A percentile compares a stretch with the other conserved stretches of the same genome.
Conservation (phyloP, 2,888 invertebrate species). For the Elaeidobius kamerunicus region DNA sequence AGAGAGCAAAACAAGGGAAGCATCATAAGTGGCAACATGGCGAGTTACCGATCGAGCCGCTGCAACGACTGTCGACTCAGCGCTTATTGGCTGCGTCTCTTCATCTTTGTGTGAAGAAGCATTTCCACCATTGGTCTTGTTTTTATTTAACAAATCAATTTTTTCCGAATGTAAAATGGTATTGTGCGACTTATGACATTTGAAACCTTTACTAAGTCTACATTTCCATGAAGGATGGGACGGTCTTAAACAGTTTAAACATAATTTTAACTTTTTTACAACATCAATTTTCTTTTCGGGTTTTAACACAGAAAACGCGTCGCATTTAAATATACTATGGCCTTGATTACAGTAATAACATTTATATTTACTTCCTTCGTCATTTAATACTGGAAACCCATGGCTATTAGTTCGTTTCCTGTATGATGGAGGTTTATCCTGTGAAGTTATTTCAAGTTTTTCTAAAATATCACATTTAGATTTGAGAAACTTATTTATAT, state of each 20-base stretch:
- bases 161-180: slow-evolving; percentile 16
- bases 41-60: background rate
- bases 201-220: slow-evolving; percentile 9
- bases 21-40: background rate
- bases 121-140: background rate
- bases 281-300: background rate
- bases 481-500: slow-evolving; percentile 21
- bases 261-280: slow-evolving; percentile 17
- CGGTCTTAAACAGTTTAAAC: slow-evolving; percentile 23
- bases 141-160: background rate
- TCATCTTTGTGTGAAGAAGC: background rate
- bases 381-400: background rate
- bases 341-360: slow-evolving; percentile 22
- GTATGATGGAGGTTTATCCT: slow-evolving; percentile 9
- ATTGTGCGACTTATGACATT: slow-evolving; percentile 16
- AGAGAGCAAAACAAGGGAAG: background rate
- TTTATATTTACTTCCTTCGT: slow-evolving; percentile 1
- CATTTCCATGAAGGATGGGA: slow-evolving; percentile 10
- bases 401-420: slow-evolving; percentile 8
- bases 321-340: slow-evolving; percentile 22
- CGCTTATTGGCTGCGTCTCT: background rate
- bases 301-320: background rate
- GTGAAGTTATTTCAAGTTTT: slow-evolving; percentile 6
- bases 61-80: background rate
- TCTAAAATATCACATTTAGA: slow-evolving; percentile 21